Conservation (phyloP, 2,888 invertebrate genomes). For the Platycheirus rosarum region DNA sequence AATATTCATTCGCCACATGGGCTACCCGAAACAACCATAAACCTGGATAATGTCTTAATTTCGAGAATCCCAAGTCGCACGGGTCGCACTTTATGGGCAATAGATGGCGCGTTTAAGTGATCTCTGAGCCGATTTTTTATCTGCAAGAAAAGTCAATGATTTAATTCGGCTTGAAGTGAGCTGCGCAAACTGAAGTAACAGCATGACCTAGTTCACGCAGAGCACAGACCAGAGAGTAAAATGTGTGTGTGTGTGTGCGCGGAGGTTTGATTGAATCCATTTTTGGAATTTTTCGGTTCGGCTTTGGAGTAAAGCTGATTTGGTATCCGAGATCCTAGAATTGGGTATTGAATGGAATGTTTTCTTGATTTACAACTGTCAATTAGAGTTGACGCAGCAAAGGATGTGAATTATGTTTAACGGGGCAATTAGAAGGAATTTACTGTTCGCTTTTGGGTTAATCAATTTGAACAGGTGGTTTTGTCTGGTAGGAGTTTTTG, state of each 20-base stretch:
- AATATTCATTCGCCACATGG: conserved; percentile 6
- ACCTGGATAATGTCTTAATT: conserved; percentile 67
- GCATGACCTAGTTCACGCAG: conserved; percentile 44
- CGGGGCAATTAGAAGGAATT: conserved; percentile 69
- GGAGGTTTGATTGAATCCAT: conserved; percentile 42
- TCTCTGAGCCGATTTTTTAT: conserved; percentile 34
- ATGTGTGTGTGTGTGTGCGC: conserved; percentile 6
- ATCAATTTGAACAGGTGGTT: conserved; percentile 48
- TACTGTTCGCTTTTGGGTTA: conserved; percentile 47
- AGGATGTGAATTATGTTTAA: conserved; percentile 61
- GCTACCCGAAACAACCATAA: no score
- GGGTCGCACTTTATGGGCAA: conserved; percentile 20
- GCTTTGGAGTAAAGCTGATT: conserved; percentile 17
- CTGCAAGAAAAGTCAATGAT: conserved; percentile 11
- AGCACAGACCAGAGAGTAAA: background rate
- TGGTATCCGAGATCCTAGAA: conserved; percentile 58
- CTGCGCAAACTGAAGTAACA: conserved; percentile 17
- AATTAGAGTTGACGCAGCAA: conserved; percentile 66
- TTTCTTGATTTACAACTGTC: conserved; percentile 70
- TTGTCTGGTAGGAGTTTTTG: conserved; percentile 6
- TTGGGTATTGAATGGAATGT: conserved; percentile 45
- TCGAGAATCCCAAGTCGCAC: conserved; percentile 32
- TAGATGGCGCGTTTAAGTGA: conserved; percentile 41
- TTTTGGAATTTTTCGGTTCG: conserved; percentile 39
- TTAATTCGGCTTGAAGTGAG: conserved; percentile 16